Evolutionary conservation across 2,888 invertebrate species (phyloP), one percentile per base, ranked within the genome.

Genomic region (Limnephilus lunatus): DNA sequence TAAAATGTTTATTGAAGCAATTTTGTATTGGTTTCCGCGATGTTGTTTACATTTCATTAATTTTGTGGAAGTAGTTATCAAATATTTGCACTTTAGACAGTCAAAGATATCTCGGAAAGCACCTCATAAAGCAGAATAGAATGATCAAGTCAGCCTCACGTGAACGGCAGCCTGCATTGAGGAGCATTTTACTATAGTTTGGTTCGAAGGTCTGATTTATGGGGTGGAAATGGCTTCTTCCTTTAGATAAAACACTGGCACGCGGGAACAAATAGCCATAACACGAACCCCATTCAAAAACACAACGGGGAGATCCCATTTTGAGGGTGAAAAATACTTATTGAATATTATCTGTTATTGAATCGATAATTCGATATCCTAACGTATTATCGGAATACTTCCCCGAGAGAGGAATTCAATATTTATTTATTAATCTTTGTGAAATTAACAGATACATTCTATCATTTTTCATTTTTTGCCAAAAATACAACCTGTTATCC

Each of bases 181-280:
- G 35, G 32, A 88, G 53, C 81, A 44, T 89, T 89, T 89, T 89
- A 81, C 35, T 81, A 82, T 89, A 89, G 89, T 81, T 89, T 32
- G 82, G 25, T 81, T 81, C 30, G 89, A 81, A 81, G 81, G 31
- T 39, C 81, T 89, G 81, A 81, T 89, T 81, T 81, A 89, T 89
- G 89, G 81, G 81, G 89, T 44, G 89, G 89, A 89, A 89, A 81
- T n/a, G 30, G 39, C 81, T 89, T 81, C 81, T 86, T 86, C 81
- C n/a, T 39, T 25, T 35, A 39, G 89, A 89, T 89, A 89, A 89
- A 80, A 44, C 89, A 81, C 81, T 44, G 44, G 25, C 39, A 39
- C 68, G 81, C 25, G 89, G 81, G 81, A 89, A 81, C 81, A 39
- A 89, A 89, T 81, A 81, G 30, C 81, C 32, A 81, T 89, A 44